Conservation (phyloP, 2,113 vertebrate genomes). For the Erythrolamprus reginae region DNA sequence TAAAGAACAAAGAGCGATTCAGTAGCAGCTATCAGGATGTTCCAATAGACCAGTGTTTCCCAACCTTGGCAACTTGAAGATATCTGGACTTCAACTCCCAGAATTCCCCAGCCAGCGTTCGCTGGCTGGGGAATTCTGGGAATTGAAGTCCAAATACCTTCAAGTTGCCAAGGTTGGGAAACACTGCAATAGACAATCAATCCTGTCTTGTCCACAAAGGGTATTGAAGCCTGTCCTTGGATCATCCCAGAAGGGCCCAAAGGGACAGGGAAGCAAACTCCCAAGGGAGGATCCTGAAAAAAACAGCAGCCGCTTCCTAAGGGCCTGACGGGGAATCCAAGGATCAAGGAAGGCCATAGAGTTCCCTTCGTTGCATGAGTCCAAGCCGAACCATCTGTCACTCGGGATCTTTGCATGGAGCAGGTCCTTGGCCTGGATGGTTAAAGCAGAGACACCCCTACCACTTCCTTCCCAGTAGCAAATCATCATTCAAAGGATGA, state of each 20-base stretch:
- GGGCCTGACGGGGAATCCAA: background rate
- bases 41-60: background rate
- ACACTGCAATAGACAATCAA: no score
- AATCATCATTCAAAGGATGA: background rate
- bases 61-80: no score
- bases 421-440: background rate
- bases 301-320: background rate
- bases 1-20: background rate
- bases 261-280: background rate
- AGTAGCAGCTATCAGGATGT: background rate
- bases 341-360: background rate
- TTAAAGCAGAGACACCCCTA: background rate
- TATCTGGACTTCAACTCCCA: no score
- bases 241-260: background rate
- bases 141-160: no score
- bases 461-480: background rate
- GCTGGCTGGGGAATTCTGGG: no score
- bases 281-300: background rate
- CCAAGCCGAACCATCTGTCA: background rate
- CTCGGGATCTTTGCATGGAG: background rate
- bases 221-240: background rate
- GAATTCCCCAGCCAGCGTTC: no score
- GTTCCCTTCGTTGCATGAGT: background rate
- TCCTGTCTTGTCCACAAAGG: background rate
- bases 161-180: no score